Evolutionary conservation across 2,888 invertebrate genomes (phyloP).

Genomic region (Salticus scenicus): DNA sequence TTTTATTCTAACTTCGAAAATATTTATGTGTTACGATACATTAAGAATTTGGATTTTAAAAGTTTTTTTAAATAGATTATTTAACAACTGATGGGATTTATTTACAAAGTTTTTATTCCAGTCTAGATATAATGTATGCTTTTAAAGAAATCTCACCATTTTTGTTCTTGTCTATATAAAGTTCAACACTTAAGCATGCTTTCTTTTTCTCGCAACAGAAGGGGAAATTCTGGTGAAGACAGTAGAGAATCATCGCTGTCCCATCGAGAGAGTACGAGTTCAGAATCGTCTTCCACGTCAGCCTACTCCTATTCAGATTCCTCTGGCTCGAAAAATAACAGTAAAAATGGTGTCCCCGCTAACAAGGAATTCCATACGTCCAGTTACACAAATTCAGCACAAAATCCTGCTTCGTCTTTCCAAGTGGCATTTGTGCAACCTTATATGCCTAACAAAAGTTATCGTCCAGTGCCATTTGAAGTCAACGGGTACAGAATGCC

Average conservation of each 20-base stretch:
- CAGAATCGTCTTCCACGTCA: conserved; percentile 47
- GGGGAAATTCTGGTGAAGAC: not conserved
- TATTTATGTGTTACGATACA: too few relatives aligned
- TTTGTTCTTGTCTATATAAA: too few relatives aligned
- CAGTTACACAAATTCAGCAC: conserved; percentile 8
- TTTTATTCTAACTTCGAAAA: too few relatives aligned
- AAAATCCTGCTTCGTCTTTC: conserved; percentile 11
- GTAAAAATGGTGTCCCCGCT: conserved; percentile 39
- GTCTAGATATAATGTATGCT: too few relatives aligned
- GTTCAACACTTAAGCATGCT: too few relatives aligned
- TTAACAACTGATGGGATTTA: too few relatives aligned
- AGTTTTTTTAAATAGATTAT: too few relatives aligned
- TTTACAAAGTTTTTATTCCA: too few relatives aligned
- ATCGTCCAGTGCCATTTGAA: conserved; percentile 62
- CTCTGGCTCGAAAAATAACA: conserved; percentile 20
- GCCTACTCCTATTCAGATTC: conserved; percentile 55
- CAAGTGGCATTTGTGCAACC: conserved; percentile 56
- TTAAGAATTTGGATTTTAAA: too few relatives aligned
- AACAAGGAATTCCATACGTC: conserved; percentile 57
- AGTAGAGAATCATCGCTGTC: conserved; percentile 49
- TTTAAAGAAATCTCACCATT: too few relatives aligned
- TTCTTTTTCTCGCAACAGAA: too few relatives aligned
- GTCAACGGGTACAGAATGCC: conserved; percentile 28
- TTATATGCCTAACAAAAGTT: conserved; percentile 44
- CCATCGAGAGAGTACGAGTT: conserved; percentile 44